Base-by-base conservation (phyloP, 2,888 invertebrate species). In the Myopa testacea region DNA sequence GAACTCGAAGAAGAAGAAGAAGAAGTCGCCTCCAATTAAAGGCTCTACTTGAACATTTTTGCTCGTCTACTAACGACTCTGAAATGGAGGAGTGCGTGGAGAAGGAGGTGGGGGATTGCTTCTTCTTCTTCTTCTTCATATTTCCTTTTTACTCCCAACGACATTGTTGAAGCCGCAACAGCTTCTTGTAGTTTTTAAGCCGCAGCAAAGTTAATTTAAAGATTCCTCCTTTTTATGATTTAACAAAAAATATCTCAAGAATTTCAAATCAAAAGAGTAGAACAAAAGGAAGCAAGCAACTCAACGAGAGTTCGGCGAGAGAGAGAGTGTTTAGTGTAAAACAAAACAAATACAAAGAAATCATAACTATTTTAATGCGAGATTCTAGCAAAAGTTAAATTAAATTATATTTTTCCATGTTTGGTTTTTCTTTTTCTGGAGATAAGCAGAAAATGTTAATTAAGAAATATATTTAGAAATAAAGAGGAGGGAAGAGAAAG, bases 301-400 rank as follows among this genome's bases (percentile, higher is more conserved):
- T 34, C 38, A 50, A 60, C 12, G 16, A 63, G 19, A n/a, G n/a
- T 63, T 52, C 63, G 65, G 62, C 52, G 65, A 52, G 34, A 38
- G 16, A n/a, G 16, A n/a, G 26, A 62, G n/a, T 26, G 26, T 26
- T 26, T 26, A 26, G 26, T 26, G 45, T 8, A 45, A 1, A 45
- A 10, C 45, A 45, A 45, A 58, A 37, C 19, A 71, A 52, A 71
- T 55, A 58, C 55, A 71, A 45, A 68, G 62, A 62, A 50, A 71
- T 34, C 26, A 55, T n/a, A 58, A 72, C 60, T 72, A 58, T 60
- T 60, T 69, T 45, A 50, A 10, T 19, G 40, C 2, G 10, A 26
- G 40, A 40, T 19, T n/a, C 7, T 67, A 5, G 34, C 34, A 67
- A 58, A 19, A 14, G 55, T 14, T 55, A 10, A 55, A 55, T 55